Evolutionary conservation across 1,140 invertebrate species (phyloP).

Genomic region (Drosophila kanapiae): DNA sequence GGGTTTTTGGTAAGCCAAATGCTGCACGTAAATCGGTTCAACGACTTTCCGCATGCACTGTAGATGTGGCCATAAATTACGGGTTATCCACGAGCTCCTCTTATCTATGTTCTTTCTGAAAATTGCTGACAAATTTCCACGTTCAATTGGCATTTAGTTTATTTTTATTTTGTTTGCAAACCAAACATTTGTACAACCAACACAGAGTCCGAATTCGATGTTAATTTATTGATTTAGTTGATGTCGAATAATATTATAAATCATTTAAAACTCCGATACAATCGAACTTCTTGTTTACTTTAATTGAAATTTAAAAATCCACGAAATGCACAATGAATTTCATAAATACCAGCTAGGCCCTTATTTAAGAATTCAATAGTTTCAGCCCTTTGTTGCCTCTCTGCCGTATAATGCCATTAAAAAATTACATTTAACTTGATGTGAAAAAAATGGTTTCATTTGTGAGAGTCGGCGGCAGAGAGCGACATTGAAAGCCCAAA

Average conservation of each 20-base stretch:
- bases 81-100: slow-evolving; percentile 23
- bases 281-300: background rate
- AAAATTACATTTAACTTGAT: slow-evolving; percentile 46
- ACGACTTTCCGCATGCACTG: slow-evolving; percentile 39
- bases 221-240: slow-evolving; percentile 1
- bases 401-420: slow-evolving; percentile 14
- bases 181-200: slow-evolving; percentile 1
- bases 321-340: background rate
- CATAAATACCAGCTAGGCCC: background rate
- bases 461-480: slow-evolving; percentile 39
- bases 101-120: slow-evolving; percentile 15
- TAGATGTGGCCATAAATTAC: slow-evolving; percentile 32
- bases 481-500: slow-evolving; percentile 51
- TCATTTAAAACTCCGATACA: background rate
- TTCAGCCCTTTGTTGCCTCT: slow-evolving; percentile 3
- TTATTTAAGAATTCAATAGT: slow-evolving; percentile 13
- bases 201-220: background rate
- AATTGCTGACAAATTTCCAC: slow-evolving; percentile 28
- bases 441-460: slow-evolving; percentile 49
- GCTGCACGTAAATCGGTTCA: slow-evolving; percentile 22
- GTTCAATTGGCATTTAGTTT: slow-evolving; percentile 7
- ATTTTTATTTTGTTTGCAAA: slow-evolving; percentile 2
- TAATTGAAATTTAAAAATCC: background rate
- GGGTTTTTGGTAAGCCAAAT: slow-evolving; percentile 32
- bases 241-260: background rate